Base-by-base conservation (phyloP, 1,140 invertebrate genomes). In the Atta colombica region DNA sequence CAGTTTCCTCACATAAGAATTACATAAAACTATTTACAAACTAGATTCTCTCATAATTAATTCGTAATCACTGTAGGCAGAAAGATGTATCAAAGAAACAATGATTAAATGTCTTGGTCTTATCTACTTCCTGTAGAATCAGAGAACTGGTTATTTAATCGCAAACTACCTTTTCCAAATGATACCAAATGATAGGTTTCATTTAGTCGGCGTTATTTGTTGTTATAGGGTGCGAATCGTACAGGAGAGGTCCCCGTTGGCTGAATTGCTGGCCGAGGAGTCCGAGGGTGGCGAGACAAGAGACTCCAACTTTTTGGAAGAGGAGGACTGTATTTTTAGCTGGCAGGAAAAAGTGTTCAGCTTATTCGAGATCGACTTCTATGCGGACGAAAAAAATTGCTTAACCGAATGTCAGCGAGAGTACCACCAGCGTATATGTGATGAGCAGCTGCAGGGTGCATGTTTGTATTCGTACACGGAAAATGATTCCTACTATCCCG, bases 261-360 rank as follows among this genome's bases (percentile, higher is more conserved):
- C 94, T 8, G 95, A 95, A 35, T 87, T 96, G 12, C 93, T 95
- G 53, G 93, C 94, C 14, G 93, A 92, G n/a, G 94, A 94, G 10
- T 72, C 68, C 25, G 55, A 84, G 55, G 39, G 14, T 3, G 92
- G 80, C 3, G 94, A 95, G 65, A 93, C 92, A 5, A 91, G 91
- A 60, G 94, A 95, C 61, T 71, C 92, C 0, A 95, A 95, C 87
- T 95, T 92, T 82, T 85, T 95, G 12, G 91, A 95, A 53, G 60
- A 74, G 12, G 95, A 96, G 75, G 93, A 94, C 7, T 84, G 87
- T 80, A 93, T 87, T 58, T 94, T 96, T 74, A 68, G 68, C 5
- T 96, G 95, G 95, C 95, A 95, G 72, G 94, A 96, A 66, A 96
- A 96, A 84, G 91, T 95, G 0, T 93, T 96, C 21, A 93, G 95